phyloP scores from a whole-genome alignment of 92 coral and sea anemone species.

The Palythoa grandiflora region DNA sequence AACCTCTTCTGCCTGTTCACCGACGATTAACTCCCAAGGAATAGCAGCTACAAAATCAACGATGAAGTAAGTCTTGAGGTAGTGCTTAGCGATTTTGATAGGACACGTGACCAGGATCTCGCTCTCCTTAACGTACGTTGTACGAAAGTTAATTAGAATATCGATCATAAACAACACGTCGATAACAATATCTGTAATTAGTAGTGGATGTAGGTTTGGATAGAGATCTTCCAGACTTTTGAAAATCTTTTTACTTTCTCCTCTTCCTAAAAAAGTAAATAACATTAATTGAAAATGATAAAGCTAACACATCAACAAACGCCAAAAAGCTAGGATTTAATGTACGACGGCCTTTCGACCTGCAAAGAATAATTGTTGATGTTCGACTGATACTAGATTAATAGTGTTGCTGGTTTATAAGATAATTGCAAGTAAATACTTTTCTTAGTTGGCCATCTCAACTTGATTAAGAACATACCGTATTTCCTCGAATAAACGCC shows the following conservation, averaged over 20 bases:
- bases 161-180: conserved; percentile 94
- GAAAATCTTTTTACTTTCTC: conserved; percentile 52
- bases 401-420: no score
- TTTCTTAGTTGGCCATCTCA: no score
- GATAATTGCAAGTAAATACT: no score
- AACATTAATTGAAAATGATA: no score
- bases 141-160: conserved; percentile 92
- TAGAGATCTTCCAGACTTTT: conserved; percentile 57
- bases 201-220: conserved; percentile 74
- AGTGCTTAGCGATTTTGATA: conserved; percentile 91
- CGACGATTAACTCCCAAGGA: conserved; percentile 95
- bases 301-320: no score
- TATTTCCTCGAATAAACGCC: no score
- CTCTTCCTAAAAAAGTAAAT: conserved; percentile 32
- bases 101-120: conserved; percentile 88
- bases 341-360: no score
- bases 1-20: conserved; percentile 77
- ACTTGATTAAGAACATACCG: no score
- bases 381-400: no score
- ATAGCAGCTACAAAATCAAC: conserved; percentile 98
- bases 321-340: no score
- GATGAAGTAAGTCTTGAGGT: conserved; percentile 89
- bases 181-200: conserved; percentile 79
- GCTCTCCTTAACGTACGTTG: conserved; percentile 92
- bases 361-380: no score